These are phyloP conservation scores for Eumeta japonica DNA, from an alignment of 1,140 invertebrate genomes.

Conservation along the genomic window DNA sequence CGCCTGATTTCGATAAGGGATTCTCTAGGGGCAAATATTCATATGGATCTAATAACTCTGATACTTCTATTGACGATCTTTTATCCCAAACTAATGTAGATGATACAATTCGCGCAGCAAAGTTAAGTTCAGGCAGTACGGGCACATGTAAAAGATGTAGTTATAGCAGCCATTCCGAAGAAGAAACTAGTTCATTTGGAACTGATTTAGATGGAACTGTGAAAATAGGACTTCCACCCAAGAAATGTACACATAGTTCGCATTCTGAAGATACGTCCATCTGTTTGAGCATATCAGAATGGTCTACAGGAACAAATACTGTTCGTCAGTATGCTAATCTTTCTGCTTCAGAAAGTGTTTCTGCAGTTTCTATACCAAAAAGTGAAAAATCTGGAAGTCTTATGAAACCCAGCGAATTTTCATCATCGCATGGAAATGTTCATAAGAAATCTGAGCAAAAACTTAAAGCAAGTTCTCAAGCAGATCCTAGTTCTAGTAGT, in stretches of 20 bases:
- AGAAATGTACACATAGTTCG: slow-evolving; percentile 73
- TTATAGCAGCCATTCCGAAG: slow-evolving; percentile 66
- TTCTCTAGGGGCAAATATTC: slow-evolving; percentile 59
- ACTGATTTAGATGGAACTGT: slow-evolving; percentile 77
- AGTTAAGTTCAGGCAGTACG: slow-evolving; percentile 40
- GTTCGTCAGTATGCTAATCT: slow-evolving; percentile 74
- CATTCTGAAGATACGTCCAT: slow-evolving; percentile 83
- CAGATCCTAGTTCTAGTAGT: slow-evolving; percentile 48
- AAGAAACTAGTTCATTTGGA: slow-evolving; percentile 66
- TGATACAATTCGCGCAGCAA: slow-evolving; percentile 39
- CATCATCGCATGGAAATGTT: slow-evolving; percentile 37
- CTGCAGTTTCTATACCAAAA: slow-evolving; percentile 61
- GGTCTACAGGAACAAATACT: slow-evolving; percentile 79
- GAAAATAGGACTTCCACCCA: slow-evolving; percentile 71
- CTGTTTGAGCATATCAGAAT: slow-evolving; percentile 78
- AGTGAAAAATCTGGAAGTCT: slow-evolving; percentile 64
- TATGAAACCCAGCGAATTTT: slow-evolving; percentile 29
- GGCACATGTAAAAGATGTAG: slow-evolving; percentile 61
- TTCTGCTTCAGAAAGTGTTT: slow-evolving; percentile 63
- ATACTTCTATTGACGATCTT: slow-evolving; percentile 62
- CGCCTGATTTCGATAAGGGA: slow-evolving; percentile 57
- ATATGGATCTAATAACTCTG: slow-evolving; percentile 64
- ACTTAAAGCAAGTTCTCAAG: slow-evolving; percentile 37
- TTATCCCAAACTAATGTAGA: slow-evolving; percentile 53
- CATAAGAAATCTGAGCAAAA: slow-evolving; percentile 44